Evolutionary conservation across 2,113 vertebrate genomes (phyloP), one percentile per base, ranked within the genome.

Genomic region (Ictidomys tridecemlineatus): DNA sequence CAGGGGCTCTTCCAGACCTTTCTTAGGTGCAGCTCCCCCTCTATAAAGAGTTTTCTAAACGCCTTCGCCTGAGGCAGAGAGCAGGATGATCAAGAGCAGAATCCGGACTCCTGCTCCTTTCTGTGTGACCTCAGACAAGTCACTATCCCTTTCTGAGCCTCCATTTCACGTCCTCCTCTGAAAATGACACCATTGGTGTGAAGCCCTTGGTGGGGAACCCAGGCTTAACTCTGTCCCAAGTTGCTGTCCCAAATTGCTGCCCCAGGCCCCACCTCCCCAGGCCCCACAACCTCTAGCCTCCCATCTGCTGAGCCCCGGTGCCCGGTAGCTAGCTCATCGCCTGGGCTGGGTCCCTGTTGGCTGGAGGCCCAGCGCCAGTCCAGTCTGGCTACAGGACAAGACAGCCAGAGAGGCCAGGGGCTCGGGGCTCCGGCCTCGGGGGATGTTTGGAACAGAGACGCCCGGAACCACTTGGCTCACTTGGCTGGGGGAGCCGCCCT

Each of bases 1-100:
- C 30, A 72, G 32, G 51, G n/a, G 45, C n/a, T 89, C 53, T 73
- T 42, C 63, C 65, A 56, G 51, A 34, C 56, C 63, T 58, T 30
- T 48, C 45, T 63, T 13, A 20, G n/a, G 34, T 8, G 4, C n/a
- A 34, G 48, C 11, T 34, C 28, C 8, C 37, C 48, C 24, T 82
- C 63, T 61, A 1, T 13, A 32, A 39, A 0, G 14, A 2, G 0
- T 63, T 45, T 45, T 45, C 45, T 10, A 26, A 9, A 51, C 3
- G 45, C 22, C 24, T 78, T 79, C 69, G 26, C n/a, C 89, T 26
- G 14, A 76, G 30, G 16, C 48, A 76, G n/a, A 48, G 9, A n/a
- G 1, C 80, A 80, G 45, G 48, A 11, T 28, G 10, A 39, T 28
- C 7, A 70, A 70, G 9, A 61, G 32, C 13, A 34, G 79, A 84